phyloP scores from a whole-genome alignment of 2,888 invertebrate genomes.

The Adineta ricciae region DNA sequence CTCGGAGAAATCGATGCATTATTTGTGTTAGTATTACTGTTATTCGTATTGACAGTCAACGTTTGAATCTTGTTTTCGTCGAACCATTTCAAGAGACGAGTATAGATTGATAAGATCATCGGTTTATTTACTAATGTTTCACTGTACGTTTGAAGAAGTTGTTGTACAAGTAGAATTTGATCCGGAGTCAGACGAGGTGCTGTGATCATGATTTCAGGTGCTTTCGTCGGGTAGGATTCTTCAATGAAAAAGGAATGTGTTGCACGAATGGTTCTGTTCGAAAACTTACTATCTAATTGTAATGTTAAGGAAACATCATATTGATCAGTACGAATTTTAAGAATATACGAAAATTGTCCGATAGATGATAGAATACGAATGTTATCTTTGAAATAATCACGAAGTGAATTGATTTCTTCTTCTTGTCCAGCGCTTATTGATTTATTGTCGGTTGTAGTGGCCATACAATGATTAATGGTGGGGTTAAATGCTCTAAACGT shows the following conservation, averaged over 20 bases:
- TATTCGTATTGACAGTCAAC: not conserved
- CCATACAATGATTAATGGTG: not conserved
- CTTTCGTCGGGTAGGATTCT: not conserved
- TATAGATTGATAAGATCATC: not conserved
- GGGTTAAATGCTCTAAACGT: not conserved
- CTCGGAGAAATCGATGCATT: not conserved
- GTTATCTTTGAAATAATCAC: constrained; percentile 9
- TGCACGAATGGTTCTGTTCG: not conserved
- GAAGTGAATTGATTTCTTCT: not conserved
- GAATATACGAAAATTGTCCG: not conserved
- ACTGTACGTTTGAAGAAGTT: not conserved
- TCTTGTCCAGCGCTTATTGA: not conserved
- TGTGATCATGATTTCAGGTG: not conserved
- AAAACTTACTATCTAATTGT: not conserved
- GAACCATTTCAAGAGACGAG: not conserved
- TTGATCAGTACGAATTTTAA: constrained; percentile 2
- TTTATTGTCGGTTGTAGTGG: not conserved
- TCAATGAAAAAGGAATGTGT: not conserved
- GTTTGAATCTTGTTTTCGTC: not conserved
- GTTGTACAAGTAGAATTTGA: not conserved
- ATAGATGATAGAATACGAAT: not conserved
- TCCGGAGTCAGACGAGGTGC: not conserved
- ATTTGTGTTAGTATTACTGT: not conserved
- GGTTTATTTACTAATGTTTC: not conserved
- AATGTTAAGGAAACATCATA: constrained; percentile 10